Evolutionary conservation across 2,888 invertebrate species (phyloP), one percentile per base, ranked within the genome.

Genomic region (Aricia artaxerxes): DNA sequence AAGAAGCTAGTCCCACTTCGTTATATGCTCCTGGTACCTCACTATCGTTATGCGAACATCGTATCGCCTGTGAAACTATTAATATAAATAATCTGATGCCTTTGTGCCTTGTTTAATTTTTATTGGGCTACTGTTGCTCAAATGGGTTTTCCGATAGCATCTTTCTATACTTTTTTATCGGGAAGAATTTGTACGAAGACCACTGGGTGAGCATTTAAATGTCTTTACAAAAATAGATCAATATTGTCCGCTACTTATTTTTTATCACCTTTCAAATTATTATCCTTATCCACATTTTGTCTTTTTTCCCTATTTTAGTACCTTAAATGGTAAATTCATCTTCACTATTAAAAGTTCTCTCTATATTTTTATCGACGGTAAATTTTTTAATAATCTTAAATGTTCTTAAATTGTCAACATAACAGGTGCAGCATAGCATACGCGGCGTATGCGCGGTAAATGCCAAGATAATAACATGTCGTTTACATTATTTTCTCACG

Each of bases 1-100:
- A 89, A 90, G 90, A 86, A 88, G 88, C 92, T 91, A 89, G 90
- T 89, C 88, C 90, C 88, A 91, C 91, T 90, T 92, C 90, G 92
- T 92, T 92, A 92, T 88, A 87, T 88, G 90, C 93, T 91, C 90
- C 92, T 85, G 89, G 91, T 91, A 89, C 88, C 87, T 85, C 88
- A 85, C 88, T 90, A 88, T 90, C 87, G 89, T 87, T 88, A 90
- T 85, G 88, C 88, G 86, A 87, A 89, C 88, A 86, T 85, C 86
- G 90, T 91, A 92, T 93, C 92, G 89, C 81, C 83, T 85, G 86
- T 80, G 80, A 79, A 84, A 88, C 92, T 91, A 92, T 93, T 93
- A 93, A 93, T 92, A 92, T 90, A 92, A 90, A 82, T 78, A 78
- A 75, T 75, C 79, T 75, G 79, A 75, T 79, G 35, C 61, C 61